A percentile compares a stretch with the other conserved stretches of the same genome.
Evolutionary conservation across 2,113 vertebrate genomes (phyloP).

Genomic region (Cochlearius cochlearius): DNA sequence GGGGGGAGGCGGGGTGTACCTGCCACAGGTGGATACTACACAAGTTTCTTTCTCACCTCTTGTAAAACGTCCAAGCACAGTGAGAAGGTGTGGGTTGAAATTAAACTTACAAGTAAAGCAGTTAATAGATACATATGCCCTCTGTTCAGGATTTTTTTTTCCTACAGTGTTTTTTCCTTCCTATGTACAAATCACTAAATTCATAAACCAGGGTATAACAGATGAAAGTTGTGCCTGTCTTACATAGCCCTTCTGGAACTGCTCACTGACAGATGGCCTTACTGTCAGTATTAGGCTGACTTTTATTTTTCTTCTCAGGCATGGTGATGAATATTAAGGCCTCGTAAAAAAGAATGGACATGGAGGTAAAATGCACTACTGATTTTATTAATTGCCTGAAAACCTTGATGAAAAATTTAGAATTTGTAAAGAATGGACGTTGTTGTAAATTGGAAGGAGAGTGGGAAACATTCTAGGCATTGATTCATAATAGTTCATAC

Average conservation of each 20-base stretch:
- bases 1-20: no score
- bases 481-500: not conserved
- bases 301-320: not conserved
- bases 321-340: not conserved
- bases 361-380: not conserved
- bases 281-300: not conserved
- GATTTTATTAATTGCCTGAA: not conserved
- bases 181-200: not conserved
- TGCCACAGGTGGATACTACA: not conserved
- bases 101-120: not conserved
- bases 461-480: not conserved
- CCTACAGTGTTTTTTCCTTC: no score
- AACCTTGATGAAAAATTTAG: not conserved
- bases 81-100: not conserved
- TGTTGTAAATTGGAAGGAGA: not conserved
- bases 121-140: not conserved
- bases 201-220: not conserved
- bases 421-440: not conserved
- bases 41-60: not conserved
- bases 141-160: not conserved
- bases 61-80: not conserved
- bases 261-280: not conserved
- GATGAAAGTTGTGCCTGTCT: not conserved
- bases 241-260: not conserved
- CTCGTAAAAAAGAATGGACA: not conserved